Percentiles rank a stretch among this genome's conserved stretches.
Conservation (phyloP, 2,888 invertebrate genomes). For the Deroplatys truncata region DNA sequence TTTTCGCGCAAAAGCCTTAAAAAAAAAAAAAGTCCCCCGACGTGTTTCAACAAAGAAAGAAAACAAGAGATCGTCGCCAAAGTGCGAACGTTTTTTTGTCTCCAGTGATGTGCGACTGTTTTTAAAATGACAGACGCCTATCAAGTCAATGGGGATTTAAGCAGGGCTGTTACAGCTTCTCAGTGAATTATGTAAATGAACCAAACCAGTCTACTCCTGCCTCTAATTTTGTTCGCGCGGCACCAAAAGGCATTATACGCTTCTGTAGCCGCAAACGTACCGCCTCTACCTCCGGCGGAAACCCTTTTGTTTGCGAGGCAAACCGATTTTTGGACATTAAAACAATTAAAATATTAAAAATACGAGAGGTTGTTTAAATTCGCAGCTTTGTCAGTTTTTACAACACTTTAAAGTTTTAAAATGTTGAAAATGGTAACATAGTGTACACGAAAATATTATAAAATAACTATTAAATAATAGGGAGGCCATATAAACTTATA, state of each 20-base stretch:
- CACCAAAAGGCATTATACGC: background rate
- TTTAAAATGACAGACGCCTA: background rate
- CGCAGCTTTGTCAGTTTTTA: too few species aligned
- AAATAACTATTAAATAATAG: too few species aligned
- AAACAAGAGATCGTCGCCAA: background rate
- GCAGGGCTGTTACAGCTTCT: background rate
- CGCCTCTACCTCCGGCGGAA: background rate
- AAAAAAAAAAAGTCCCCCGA: too few species aligned
- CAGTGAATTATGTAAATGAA: background rate
- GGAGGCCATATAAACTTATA: too few species aligned
- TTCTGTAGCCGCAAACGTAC: too few species aligned
- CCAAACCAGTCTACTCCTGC: background rate
- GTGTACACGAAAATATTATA: too few species aligned
- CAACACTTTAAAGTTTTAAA: too few species aligned
- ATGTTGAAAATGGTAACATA: too few species aligned
- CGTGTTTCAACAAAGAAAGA: constrained; percentile 33
- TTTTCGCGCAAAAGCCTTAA: too few species aligned
- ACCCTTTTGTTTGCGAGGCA: background rate
- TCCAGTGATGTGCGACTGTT: background rate
- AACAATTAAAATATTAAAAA: too few species aligned
- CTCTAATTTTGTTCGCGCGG: background rate
- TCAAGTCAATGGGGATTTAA: background rate
- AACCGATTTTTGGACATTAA: too few species aligned
- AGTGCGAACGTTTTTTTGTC: background rate
- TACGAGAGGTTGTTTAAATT: too few species aligned